Base-by-base conservation (phyloP, 2,113 vertebrate genomes). In the Budorcas taxicolor region DNA sequence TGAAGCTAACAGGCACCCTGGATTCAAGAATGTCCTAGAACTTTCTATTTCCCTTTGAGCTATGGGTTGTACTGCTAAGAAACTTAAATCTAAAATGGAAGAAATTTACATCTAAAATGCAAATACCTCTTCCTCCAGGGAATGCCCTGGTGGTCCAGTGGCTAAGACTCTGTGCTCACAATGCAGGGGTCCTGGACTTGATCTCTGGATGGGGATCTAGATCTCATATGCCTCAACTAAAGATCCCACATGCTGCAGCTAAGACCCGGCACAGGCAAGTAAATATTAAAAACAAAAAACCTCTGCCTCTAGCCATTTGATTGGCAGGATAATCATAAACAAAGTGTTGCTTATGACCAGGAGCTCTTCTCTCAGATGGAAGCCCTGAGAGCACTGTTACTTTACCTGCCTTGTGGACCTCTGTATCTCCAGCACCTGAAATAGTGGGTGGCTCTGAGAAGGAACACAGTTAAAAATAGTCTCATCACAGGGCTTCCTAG, bases 361-460 rank as follows among this genome's bases (percentile, higher is more conserved):
- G 40, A 33, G 3, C 14, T 6, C 8, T 67, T 40, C n/a, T 16
- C 13, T 2, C 27, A 58, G n/a, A 40, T 0, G 40, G 87, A 36
- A 19, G 4, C 5, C 25, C 19, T 31, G 0, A 6, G 53, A 14
- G 27, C 47, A 9, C 12, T 3, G 19, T 14, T 7, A 29, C 21
- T 6, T 31, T 1, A 4, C 19, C 90, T 25, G 10, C 50, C 9
- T 25, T 43, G 17, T n/a, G 8, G 4, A 53, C 31, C 6, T 47
- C 4, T 3, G 9, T 25, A 3, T 23, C 5, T 17, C 4, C 27
- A 33, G 4, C 1, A 2, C 5, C 13, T 58, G 23, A 47, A 47
- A 27, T 15, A 17, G 40, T 0, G 1, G 4, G 10, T 55, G 81
- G 12, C 82, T 85, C 25, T 3, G 45, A 84, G 27, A 76, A 57